Percentiles rank a stretch among this genome's conserved stretches.
phyloP scores from a whole-genome alignment of 2,113 vertebrate species.

The Corvus cornix region DNA sequence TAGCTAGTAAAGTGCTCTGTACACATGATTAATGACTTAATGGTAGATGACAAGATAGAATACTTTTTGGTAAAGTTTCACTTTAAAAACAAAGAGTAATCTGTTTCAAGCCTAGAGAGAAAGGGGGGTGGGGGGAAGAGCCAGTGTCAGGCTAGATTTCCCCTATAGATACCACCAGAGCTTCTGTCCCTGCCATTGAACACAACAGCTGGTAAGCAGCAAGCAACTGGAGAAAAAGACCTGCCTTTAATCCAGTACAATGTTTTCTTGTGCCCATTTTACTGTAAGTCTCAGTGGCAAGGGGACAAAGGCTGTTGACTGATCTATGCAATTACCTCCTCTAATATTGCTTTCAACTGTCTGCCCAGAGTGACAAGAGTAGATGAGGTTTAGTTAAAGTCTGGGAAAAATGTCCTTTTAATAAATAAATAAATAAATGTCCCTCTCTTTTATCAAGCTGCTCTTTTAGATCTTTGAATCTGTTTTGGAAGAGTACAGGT shows the following conservation, averaged over 20 bases:
- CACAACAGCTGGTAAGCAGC: conserved; percentile 90
- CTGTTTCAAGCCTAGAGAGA: conserved; percentile 47
- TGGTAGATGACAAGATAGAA: conserved; percentile 71
- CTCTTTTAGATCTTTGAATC: conserved; percentile 64
- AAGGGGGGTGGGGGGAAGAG: not conserved
- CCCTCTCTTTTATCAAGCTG: conserved; percentile 50
- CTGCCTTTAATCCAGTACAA: conserved; percentile 76
- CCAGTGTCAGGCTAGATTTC: conserved; percentile 71
- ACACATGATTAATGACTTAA: conserved; percentile 64
- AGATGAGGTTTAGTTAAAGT: conserved; percentile 82
- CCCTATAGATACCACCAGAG: conserved; percentile 68
- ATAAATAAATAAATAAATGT: conserved; percentile 49
- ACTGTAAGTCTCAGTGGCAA: conserved; percentile 83
- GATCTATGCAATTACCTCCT: conserved; percentile 94
- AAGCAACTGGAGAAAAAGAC: conserved; percentile 77
- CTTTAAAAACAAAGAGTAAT: conserved; percentile 73
- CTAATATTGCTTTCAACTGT: conserved; percentile 90
- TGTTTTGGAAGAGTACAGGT: conserved; percentile 55
- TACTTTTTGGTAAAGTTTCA: conserved; percentile 66
- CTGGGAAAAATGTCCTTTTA: conserved; percentile 76
- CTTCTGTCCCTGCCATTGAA: conserved; percentile 70
- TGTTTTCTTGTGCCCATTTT: conserved; percentile 79
- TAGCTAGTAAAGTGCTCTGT: conserved; percentile 59
- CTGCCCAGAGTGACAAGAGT: conserved; percentile 79
- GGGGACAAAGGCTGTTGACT: conserved; percentile 91